These are phyloP conservation scores for Drosophila nannoptera DNA, from an alignment of 1,140 invertebrate genomes.

Conservation along the genomic window DNA sequence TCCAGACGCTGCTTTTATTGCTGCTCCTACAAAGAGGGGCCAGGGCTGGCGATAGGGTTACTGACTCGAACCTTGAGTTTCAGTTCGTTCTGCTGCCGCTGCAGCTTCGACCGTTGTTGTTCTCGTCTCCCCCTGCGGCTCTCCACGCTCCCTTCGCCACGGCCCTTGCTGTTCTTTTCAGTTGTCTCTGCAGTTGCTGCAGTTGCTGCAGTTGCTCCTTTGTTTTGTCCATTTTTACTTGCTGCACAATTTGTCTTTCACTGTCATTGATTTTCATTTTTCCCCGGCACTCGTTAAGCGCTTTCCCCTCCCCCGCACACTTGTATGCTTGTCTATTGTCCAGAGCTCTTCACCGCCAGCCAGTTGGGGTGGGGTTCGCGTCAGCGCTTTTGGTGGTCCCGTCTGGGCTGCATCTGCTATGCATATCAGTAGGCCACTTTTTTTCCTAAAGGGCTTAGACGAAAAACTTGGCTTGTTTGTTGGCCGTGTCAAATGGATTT, in stretches of 20 bases:
- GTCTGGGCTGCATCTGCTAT: constrained; percentile 1
- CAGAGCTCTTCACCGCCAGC: constrained; percentile 1
- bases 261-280: constrained; percentile 74
- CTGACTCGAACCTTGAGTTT: constrained; percentile 77
- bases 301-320: constrained; percentile 31
- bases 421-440: no score
- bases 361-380: constrained; percentile 2
- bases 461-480: constrained; percentile 58
- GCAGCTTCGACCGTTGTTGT: constrained; percentile 33
- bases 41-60: constrained; percentile 65
- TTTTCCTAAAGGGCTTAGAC: constrained; percentile 57
- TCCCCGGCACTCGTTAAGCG: constrained; percentile 63
- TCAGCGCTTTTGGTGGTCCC: constrained; percentile 57
- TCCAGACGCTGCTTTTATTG: constrained; percentile 66
- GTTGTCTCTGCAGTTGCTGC: constrained; percentile 28
- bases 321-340: constrained; percentile 33
- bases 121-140: background rate
- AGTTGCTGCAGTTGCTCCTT: constrained; percentile 40
- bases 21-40: constrained; percentile 43
- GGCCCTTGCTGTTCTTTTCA: constrained; percentile 46
- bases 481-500: constrained; percentile 42
- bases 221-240: constrained; percentile 65
- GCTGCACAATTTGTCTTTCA: constrained; percentile 76
- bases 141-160: constrained; percentile 1
- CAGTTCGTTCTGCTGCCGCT: constrained; percentile 70